Evolutionary conservation across 2,113 vertebrate genomes (phyloP), one percentile per base, ranked within the genome.

Genomic region (Tursiops truncatus): DNA sequence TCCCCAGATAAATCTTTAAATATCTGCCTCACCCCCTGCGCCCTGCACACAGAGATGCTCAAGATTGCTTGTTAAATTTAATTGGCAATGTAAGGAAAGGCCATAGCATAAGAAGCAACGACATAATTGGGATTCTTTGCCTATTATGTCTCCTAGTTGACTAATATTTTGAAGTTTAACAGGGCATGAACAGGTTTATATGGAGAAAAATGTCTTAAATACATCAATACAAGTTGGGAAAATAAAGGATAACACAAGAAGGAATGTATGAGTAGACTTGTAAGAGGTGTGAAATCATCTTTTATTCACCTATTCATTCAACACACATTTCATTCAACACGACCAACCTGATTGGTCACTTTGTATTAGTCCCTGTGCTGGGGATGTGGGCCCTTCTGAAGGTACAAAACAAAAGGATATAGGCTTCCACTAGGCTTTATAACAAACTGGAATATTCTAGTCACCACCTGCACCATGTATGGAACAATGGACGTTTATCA

Each of bases 141-240:
- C 18, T 92, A 68, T 53, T 83, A 44, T 38, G 44, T 41, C 14
- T 92, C 92, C 26, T 9, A 84, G 28, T 92, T 88, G 60, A 87
- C 47, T 95, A 96, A 89, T 95, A 95, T 84, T 96, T 96, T 92
- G 33, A 96, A 92, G 76, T 80, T 92, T 96, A 86, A 96, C 53
- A 84, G 36, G n/a, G 36, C 67, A 90, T 53, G 9, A 91, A 63
- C 28, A 92, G 18, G 23, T 47, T 92, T 73, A 65, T 53, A 56
- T 38, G 21, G n/a, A 17, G 6, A 33, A 36, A 41, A 85, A 63
- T 87, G 84, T 86, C 41, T 73, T 67, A 82, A 96, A 86, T 65
- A 31, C 31, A 92, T 56, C 73, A 80, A 41, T 83, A 95, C 20
- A 70, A 53, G 6, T 8, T 28, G 53, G 50, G 23, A 94, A 94